These are phyloP conservation scores for Scaptodrosophila latifasciaeformis DNA, from an alignment of 2,888 invertebrate genomes.

Conservation along the genomic window DNA sequence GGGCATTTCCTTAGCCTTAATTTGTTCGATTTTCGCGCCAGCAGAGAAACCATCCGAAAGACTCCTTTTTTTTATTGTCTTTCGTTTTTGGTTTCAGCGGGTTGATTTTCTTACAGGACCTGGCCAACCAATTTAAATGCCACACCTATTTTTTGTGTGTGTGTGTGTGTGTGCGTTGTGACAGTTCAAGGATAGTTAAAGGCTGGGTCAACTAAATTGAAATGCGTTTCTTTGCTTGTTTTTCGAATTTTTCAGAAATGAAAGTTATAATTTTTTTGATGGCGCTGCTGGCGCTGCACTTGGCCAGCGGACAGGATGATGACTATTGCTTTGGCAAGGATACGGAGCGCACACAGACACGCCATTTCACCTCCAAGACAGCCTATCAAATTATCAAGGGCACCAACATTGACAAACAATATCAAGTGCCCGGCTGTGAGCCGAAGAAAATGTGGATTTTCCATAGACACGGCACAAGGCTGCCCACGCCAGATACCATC, in stretches of 20 bases:
- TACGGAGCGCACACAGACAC: constrained; percentile 65
- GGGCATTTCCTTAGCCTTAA: constrained; percentile 42
- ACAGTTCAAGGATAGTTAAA: constrained; percentile 59
- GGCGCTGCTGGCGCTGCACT: constrained; percentile 41
- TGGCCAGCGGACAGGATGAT: constrained; percentile 50
- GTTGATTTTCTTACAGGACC: constrained; percentile 56
- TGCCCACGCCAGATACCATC: constrained; percentile 79
- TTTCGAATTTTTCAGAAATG: constrained; percentile 37
- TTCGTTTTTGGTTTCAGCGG: constrained; percentile 7
- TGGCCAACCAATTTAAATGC: constrained; percentile 60
- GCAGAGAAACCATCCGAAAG: constrained; percentile 29
- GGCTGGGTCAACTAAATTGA: constrained; percentile 54
- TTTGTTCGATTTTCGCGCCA: constrained; percentile 40
- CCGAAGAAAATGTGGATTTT: constrained; percentile 85
- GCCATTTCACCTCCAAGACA: constrained; percentile 83
- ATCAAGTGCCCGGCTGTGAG: constrained; percentile 81
- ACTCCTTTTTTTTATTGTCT: constrained; percentile 43
- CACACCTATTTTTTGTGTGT: constrained; percentile 36
- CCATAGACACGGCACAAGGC: constrained; percentile 82
- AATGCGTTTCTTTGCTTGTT: constrained; percentile 11
- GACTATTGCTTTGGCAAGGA: constrained; percentile 73
- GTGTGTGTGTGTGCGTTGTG: too few species aligned
- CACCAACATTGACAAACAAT: constrained; percentile 77
- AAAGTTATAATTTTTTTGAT: constrained; percentile 41
- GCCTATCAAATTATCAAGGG: constrained; percentile 83